Conservation (phyloP, 2,113 vertebrate genomes). For the Gracilinanus agilis region DNA sequence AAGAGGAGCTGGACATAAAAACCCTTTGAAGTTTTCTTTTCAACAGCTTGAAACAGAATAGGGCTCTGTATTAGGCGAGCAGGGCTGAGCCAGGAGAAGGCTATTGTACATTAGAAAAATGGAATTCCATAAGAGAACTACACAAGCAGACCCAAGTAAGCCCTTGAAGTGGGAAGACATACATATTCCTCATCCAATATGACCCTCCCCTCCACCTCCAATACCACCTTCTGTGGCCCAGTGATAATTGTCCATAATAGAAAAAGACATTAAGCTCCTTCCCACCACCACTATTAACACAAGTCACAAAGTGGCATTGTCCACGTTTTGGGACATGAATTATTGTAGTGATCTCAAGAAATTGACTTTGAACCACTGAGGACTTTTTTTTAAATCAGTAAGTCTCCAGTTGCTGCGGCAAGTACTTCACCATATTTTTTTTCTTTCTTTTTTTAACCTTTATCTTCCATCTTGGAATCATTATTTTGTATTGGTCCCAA, state of each 20-base stretch:
- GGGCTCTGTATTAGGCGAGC: constrained; percentile 33
- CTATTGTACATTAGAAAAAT: constrained; percentile 69
- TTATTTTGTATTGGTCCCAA: no score
- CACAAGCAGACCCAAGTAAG: constrained; percentile 4
- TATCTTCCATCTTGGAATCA: no score
- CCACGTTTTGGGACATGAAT: not conserved
- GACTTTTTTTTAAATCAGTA: not conserved
- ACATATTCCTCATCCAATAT: not conserved
- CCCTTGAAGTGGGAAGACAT: constrained; percentile 57
- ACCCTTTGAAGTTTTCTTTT: constrained; percentile 62
- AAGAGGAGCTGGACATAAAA: not conserved
- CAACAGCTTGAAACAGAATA: constrained; percentile 60
- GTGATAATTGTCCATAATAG: constrained; percentile 53
- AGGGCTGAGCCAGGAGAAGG: constrained; percentile 38
- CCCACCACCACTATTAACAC: not conserved
- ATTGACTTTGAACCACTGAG: not conserved
- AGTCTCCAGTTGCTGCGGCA: not conserved
- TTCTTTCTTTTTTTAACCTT: no score
- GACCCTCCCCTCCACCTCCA: no score
- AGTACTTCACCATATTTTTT: not conserved
- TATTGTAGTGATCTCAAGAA: not conserved
- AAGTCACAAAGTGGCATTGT: not conserved
- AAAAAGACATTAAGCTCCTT: not conserved
- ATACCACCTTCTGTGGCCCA: not conserved
- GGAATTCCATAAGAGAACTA: constrained; percentile 57